These are phyloP conservation scores for Trachelus troglodyta DNA, from an alignment of 2,888 invertebrate species.

Conservation along the genomic window DNA sequence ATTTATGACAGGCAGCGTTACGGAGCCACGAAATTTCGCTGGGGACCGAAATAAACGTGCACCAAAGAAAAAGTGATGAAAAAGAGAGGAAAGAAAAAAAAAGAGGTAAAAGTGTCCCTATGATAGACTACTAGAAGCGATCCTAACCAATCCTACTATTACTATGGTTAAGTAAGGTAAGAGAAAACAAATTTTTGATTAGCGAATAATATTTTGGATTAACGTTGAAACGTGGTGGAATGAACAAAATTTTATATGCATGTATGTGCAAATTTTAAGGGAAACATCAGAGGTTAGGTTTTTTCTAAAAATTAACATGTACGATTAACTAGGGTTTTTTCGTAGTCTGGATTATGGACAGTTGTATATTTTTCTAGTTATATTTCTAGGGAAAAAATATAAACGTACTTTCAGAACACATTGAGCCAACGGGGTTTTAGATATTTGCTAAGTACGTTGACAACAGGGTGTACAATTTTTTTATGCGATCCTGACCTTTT, in stretches of 20 bases:
- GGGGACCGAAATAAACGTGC: neutral
- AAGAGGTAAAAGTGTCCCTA: neutral
- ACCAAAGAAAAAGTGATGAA: neutral
- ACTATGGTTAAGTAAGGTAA: no score
- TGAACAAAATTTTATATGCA: no score
- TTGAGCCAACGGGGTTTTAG: neutral
- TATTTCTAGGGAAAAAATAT: neutral
- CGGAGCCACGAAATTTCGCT: neutral
- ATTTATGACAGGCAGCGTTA: conserved; percentile 19
- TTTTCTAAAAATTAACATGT: neutral
- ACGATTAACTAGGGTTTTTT: no score
- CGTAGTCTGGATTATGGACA: no score
- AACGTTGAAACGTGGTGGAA: no score
- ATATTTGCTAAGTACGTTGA: neutral
- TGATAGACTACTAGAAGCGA: neutral
- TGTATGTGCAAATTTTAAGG: neutral
- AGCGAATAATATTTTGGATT: no score
- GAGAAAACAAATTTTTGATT: no score
- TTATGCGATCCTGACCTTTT: neutral
- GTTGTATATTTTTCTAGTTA: neutral
- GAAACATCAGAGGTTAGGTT: neutral
- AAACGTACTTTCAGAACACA: neutral
- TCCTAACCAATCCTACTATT: neutral
- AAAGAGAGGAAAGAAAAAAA: neutral
- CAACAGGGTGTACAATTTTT: neutral